phyloP scores from a whole-genome alignment of 1,140 invertebrate genomes.

The Limonius californicus region DNA sequence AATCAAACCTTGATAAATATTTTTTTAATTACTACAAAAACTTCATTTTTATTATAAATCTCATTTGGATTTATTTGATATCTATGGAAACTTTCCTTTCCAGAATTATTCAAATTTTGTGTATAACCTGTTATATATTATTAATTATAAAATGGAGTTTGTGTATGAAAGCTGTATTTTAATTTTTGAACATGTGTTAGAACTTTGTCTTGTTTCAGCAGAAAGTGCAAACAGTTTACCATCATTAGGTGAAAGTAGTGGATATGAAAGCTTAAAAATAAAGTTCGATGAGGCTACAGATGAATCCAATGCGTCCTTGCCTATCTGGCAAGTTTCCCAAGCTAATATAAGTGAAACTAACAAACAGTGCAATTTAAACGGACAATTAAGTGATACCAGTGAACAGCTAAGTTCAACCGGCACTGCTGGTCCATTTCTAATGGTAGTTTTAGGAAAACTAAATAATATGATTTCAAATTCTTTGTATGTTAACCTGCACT shows the following conservation, averaged over 20 bases:
- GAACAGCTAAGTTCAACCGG: constrained; percentile 33
- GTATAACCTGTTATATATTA: too few species aligned
- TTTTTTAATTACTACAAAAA: too few species aligned
- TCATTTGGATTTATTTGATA: too few species aligned
- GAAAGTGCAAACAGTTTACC: constrained; percentile 55
- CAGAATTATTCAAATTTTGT: too few species aligned
- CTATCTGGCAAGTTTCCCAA: constrained; percentile 47
- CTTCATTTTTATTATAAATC: too few species aligned
- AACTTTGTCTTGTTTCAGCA: too few species aligned
- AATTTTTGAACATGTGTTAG: too few species aligned
- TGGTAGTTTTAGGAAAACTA: constrained; percentile 75
- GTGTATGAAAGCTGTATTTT: too few species aligned
- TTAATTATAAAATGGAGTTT: too few species aligned
- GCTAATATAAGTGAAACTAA: constrained; percentile 27
- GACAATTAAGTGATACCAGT: constrained; percentile 23
- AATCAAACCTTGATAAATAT: too few species aligned
- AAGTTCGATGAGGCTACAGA: constrained; percentile 52
- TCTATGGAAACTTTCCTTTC: too few species aligned
- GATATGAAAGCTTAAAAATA: constrained; percentile 77
- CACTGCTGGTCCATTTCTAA: constrained; percentile 75
- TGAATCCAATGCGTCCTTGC: constrained; percentile 26
- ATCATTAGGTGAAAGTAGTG: constrained; percentile 76
- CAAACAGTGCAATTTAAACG: constrained; percentile 15
- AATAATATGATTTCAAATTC: constrained; percentile 83
- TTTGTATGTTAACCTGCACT: constrained; percentile 80